Conservation (phyloP, 2,113 vertebrate genomes). For the Brachypteracias leptosomus region DNA sequence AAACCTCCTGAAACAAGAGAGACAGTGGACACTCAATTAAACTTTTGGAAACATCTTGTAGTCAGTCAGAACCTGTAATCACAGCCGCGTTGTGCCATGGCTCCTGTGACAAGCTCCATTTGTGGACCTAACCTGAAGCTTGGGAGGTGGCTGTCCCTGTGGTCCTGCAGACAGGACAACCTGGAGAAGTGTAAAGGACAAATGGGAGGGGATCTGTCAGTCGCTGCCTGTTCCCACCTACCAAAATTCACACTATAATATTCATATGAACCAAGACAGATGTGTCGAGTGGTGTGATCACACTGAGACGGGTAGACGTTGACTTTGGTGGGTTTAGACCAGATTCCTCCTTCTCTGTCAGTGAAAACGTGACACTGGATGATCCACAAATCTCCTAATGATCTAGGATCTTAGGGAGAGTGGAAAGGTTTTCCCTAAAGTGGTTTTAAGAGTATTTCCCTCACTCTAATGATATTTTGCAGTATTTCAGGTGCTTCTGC, state of each 20-base stretch:
- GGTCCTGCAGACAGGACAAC: background rate
- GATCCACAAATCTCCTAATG: background rate
- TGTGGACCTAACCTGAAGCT: background rate
- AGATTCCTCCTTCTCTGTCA: background rate
- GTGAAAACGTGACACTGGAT: background rate
- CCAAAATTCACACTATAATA: background rate
- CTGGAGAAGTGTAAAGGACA: accelerated
- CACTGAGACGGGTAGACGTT: background rate
- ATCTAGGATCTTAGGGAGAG: background rate
- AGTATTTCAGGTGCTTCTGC: background rate
- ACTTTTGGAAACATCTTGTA: background rate
- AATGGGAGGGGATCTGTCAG: background rate
- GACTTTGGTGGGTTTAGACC: background rate
- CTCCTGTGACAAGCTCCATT: background rate
- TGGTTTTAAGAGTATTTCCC: background rate
- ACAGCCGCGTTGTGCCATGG: background rate
- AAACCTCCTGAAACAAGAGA: background rate
- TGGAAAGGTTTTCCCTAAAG: background rate
- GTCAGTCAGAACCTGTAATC: background rate
- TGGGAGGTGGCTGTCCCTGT: background rate
- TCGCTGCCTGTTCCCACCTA: background rate
- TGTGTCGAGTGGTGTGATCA: background rate
- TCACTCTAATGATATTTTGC: background rate
- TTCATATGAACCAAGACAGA: accelerated
- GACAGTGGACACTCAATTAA: background rate